A percentile compares a stretch with the other conserved stretches of the same genome.
These are phyloP conservation scores for Zaprionus vittiger DNA, from an alignment of 1,140 invertebrate species.

Conservation along the genomic window DNA sequence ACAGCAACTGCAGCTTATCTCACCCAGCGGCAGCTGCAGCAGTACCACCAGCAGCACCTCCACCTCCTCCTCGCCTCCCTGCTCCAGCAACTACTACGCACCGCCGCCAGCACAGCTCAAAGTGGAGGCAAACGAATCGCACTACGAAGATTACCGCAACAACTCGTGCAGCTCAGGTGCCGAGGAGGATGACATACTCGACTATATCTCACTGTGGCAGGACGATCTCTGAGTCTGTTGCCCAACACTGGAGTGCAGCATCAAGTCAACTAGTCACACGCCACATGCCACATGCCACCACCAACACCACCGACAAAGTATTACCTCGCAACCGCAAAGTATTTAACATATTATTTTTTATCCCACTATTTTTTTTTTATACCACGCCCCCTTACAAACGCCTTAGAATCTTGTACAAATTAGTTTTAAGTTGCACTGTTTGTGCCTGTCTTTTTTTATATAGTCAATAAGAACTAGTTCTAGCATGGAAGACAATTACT, in stretches of 20 bases:
- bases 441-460: slow-evolving; percentile 69
- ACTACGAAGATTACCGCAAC: slow-evolving; percentile 73
- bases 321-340: slow-evolving; percentile 71
- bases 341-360: slow-evolving; percentile 49
- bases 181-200: slow-evolving; percentile 96
- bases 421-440: slow-evolving; percentile 54
- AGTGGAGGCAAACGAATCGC: slow-evolving; percentile 26
- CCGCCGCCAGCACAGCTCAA: slow-evolving; percentile 27
- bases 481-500: slow-evolving; percentile 78
- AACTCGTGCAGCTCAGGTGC: slow-evolving; percentile 82
- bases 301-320: slow-evolving; percentile 62
- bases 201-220: slow-evolving; percentile 95
- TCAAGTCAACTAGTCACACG: slow-evolving; percentile 56
- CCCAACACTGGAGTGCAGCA: neutral
- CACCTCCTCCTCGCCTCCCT: neutral
- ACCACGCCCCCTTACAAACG: neutral
- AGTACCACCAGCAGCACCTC: slow-evolving; percentile 18
- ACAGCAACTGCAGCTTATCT: slow-evolving; percentile 43
- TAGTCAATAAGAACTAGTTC: slow-evolving; percentile 59
- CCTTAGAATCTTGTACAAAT: slow-evolving; percentile 60
- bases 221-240: slow-evolving; percentile 76
- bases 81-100: slow-evolving; percentile 1
- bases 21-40: slow-evolving; percentile 43
- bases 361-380: slow-evolving; percentile 45
- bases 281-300: slow-evolving; percentile 15